These are phyloP conservation scores for Lithophane leautieri DNA, from an alignment of 2,888 invertebrate genomes.

Conservation along the genomic window DNA sequence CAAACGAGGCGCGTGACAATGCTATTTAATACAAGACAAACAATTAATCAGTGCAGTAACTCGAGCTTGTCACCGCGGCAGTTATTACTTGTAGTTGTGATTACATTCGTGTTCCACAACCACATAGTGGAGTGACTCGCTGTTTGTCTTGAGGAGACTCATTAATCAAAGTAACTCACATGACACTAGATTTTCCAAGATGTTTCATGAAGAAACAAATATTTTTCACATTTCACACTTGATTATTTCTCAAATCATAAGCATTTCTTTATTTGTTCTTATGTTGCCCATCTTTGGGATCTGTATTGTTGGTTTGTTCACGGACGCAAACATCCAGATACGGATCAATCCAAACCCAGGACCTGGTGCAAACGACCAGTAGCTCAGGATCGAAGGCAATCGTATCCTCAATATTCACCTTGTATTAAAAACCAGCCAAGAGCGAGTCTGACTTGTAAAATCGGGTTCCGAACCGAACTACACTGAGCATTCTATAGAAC, in stretches of 20 bases:
- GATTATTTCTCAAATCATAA: background rate
- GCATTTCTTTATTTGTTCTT: too few relatives aligned
- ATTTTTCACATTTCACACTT: background rate
- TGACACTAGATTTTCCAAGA: background rate
- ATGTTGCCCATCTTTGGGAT: too few relatives aligned
- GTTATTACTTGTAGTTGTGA: slow-evolving; percentile 49
- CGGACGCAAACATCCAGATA: background rate
- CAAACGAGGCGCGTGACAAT: slow-evolving; percentile 1
- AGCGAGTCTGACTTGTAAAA: too few relatives aligned
- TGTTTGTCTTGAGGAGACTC: slow-evolving; percentile 32
- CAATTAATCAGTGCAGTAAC: slow-evolving; percentile 40
- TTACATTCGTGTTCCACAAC: slow-evolving; percentile 42
- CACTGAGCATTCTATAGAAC: too few relatives aligned
- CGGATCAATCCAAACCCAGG: background rate
- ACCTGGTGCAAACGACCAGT: background rate
- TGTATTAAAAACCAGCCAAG: too few relatives aligned
- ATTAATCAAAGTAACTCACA: slow-evolving; percentile 27
- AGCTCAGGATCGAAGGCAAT: too few relatives aligned
- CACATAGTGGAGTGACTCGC: slow-evolving; percentile 12
- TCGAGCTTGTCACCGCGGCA: slow-evolving; percentile 34
- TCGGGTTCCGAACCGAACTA: too few relatives aligned
- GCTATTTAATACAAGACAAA: slow-evolving; percentile 18
- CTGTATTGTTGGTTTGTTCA: background rate
- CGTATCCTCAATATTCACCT: too few relatives aligned
- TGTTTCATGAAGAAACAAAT: background rate